Evolutionary conservation across 2,113 vertebrate species (phyloP).

Genomic region (Pterocles gutturalis): DNA sequence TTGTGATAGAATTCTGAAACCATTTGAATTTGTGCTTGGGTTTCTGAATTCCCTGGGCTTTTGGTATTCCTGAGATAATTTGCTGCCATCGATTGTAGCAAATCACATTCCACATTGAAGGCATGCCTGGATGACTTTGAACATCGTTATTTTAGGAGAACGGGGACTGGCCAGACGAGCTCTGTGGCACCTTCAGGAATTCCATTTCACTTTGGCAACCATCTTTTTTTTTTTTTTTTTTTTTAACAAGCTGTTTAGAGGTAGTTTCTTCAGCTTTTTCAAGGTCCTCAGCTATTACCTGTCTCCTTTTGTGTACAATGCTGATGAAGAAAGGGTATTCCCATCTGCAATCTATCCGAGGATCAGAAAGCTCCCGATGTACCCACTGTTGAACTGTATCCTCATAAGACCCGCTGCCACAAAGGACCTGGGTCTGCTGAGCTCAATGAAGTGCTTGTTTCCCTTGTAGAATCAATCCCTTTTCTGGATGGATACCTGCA

Average conservation of each 20-base stretch:
- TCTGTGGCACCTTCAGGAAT: background rate
- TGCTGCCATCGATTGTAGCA: background rate
- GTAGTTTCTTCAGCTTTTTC: background rate
- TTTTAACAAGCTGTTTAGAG: background rate
- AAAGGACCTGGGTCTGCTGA: background rate
- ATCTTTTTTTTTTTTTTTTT: background rate
- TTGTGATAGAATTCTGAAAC: background rate
- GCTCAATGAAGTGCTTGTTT: background rate
- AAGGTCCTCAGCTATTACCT: background rate
- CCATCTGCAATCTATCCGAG: background rate
- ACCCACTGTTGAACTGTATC: background rate
- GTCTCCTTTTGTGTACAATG: background rate
- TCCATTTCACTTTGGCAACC: background rate
- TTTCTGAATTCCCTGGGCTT: background rate
- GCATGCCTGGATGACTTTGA: background rate
- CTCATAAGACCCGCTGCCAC: background rate
- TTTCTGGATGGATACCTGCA: background rate
- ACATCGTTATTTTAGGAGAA: background rate
- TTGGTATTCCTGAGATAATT: background rate
- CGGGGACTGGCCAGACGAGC: background rate
- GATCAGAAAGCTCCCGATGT: background rate
- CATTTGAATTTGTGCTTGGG: background rate
- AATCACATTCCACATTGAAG: background rate
- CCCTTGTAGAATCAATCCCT: background rate
- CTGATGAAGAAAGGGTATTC: background rate